Base-by-base conservation (phyloP, 1,140 invertebrate genomes). In the Drosophila murphyi region DNA sequence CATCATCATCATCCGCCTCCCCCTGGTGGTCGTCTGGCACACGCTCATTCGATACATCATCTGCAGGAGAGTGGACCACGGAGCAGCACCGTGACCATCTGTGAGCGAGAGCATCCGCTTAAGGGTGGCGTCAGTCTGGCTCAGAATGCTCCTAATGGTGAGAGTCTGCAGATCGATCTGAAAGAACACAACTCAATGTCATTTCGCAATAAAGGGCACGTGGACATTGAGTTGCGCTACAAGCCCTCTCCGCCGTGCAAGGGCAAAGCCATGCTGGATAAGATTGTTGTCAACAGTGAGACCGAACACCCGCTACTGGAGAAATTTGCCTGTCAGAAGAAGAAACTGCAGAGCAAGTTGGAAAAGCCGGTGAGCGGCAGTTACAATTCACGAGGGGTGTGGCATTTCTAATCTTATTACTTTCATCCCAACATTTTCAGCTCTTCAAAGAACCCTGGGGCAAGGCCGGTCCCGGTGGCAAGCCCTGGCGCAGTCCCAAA, bases 401-500 rank as follows among this genome's bases (percentile, higher is more conserved):
- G 55, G 54, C 51, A 5, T 72, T 45, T 71, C 51, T 88, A 67
- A 74, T 62, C 45, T 8, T 32, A 51, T 12, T 10, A 2, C 0
- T 47, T 2, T 28, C 7, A 6, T 29, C 56, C n/a, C n/a, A 1
- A 3, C 12, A 2, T 35, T 32, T 80, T 20, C 41, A 89, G 82
- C 55, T 61, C 5, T 77, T 71, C 39, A 91, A 89, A 47, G 82
- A 89, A 43, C 87, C 90, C 7, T 95, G 94, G 94, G 94, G 94
- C 64, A 94, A 93, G 80, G 92, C 93, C 10, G 94, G 94, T 78
- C 94, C 95, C 59, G 94, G 94, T 59, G 95, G 95, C 76, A 92
- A 91, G 71, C 93, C 93, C 74, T 95, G 95, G 95, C 93, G 94
- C 78, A 94, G 94, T 92, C 95, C 94, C 72, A 93, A 93, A 72